Percentiles rank a stretch among this genome's conserved stretches.
Conservation (phyloP, 2,113 vertebrate species). For the Aphelocoma coerulescens region DNA sequence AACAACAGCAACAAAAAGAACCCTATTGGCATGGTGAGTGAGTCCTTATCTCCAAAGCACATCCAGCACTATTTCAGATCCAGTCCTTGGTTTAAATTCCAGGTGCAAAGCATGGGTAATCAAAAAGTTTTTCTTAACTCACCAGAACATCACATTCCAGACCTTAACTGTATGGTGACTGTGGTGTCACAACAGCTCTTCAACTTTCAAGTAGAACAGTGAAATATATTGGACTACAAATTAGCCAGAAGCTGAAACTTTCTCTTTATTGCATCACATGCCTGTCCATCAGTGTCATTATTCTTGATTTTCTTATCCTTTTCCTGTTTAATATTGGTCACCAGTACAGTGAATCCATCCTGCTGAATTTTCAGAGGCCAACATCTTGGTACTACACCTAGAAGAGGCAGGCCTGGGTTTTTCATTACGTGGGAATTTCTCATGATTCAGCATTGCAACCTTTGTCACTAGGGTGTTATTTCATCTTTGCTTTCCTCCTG, state of each 20-base stretch:
- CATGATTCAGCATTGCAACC: background rate
- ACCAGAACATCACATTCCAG: constrained; percentile 36
- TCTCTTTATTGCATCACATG: background rate
- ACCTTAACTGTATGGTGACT: constrained; percentile 43
- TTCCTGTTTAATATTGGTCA: background rate
- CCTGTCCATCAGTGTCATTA: background rate
- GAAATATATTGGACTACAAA: background rate
- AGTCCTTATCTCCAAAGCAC: constrained; percentile 38
- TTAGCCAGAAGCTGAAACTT: background rate
- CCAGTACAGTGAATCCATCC: background rate
- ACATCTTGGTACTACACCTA: background rate
- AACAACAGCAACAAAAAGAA: background rate
- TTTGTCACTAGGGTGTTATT: background rate
- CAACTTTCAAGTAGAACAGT: background rate
- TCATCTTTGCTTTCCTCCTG: background rate
- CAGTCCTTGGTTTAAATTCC: constrained; percentile 30
- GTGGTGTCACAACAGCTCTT: background rate
- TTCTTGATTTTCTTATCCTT: background rate
- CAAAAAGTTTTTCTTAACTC: constrained; percentile 57
- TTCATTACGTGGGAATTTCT: background rate
- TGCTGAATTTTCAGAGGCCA: background rate
- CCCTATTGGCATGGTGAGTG: background rate
- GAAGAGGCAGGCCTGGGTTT: background rate
- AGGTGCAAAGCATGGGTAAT: constrained; percentile 47
- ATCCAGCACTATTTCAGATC: constrained; percentile 24